Evolutionary conservation across 2,888 invertebrate species (phyloP), one percentile per base, ranked within the genome.

Genomic region (Schizotus pectinicornis): DNA sequence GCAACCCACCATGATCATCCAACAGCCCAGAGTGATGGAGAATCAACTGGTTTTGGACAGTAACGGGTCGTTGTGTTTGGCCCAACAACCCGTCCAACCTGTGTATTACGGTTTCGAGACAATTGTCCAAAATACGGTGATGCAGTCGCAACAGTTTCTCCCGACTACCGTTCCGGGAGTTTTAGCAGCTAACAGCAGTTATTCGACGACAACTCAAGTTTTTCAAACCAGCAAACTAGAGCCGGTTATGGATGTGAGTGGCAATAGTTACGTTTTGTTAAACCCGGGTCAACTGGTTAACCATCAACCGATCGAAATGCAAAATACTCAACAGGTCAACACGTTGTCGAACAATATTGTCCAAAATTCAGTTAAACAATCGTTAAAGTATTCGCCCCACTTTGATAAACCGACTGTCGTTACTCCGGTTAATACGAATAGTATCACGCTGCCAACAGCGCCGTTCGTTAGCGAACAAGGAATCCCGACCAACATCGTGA

Each of bases 101-200:
- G 87, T 92, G 70, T 91, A 91, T 71, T 92, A 92, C 69, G 92
- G 92, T 0, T 81, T 92, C 62, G 92, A 93, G 80, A 92, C 92
- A 0, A 92, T 92, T 51, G 92, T 93, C 1, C 92, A 92, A 77
- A 93, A 92, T 72, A 92, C 92, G 3, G 91, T 92, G 0, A 92
- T 92, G 92, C 91, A 91, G n/a, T 92, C 92, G 13, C 91, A 91
- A 74, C 92, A 92, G 73, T 91, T 92, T 74, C 87, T 92, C 9
- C 89, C 92, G 2, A 90, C 90, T 1, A 88, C 91, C 3, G 88
- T 92, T 82, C 91, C 90, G 60, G 91, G 92, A 39, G 88, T 92
- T 1, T 81, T 92, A 31, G 89, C 91, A 51, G 89, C 90, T 69
- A 90, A 90, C 70, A 91, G 92, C 70, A 92, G 92, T 74, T 92